Evolutionary conservation across 1,140 invertebrate genomes (phyloP).

Genomic region (Saccostrea echinata): DNA sequence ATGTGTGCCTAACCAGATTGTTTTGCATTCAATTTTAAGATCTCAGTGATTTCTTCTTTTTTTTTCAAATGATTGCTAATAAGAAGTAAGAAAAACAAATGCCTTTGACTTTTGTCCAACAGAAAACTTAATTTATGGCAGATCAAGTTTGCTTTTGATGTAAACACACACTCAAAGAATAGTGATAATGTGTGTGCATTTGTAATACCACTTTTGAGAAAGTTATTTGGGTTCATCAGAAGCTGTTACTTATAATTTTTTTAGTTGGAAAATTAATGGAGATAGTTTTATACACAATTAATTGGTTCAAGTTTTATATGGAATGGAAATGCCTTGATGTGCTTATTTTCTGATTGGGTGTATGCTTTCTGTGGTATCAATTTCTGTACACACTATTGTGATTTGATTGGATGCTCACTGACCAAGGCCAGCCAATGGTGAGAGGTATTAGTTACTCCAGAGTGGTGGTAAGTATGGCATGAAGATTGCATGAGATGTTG

Average conservation of each 20-base stretch:
- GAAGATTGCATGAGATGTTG: constrained; percentile 27
- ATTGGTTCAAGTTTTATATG: not conserved
- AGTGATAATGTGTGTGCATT: not conserved
- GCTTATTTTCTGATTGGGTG: constrained; percentile 18
- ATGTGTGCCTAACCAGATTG: constrained; percentile 10
- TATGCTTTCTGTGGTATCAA: constrained; percentile 15
- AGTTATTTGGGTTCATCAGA: not conserved
- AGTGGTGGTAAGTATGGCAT: constrained; percentile 13
- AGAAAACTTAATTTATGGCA: not conserved
- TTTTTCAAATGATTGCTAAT: not conserved
- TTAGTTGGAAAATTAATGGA: not conserved
- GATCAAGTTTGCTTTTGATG: not conserved
- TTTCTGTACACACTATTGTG: not conserved
- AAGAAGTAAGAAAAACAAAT: not conserved
- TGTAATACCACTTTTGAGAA: not conserved
- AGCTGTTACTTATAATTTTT: not conserved
- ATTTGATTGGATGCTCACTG: constrained; percentile 22
- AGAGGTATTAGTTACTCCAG: not conserved
- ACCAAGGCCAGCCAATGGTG: not conserved
- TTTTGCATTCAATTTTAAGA: constrained; percentile 4
- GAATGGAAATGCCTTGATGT: constrained; percentile 14
- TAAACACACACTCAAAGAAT: not conserved
- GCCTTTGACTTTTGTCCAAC: not conserved
- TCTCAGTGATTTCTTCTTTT: not conserved
- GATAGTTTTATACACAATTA: not conserved